These are phyloP conservation scores for Hypselothyrea guttata DNA, from an alignment of 2,888 invertebrate genomes.

Conservation along the genomic window DNA sequence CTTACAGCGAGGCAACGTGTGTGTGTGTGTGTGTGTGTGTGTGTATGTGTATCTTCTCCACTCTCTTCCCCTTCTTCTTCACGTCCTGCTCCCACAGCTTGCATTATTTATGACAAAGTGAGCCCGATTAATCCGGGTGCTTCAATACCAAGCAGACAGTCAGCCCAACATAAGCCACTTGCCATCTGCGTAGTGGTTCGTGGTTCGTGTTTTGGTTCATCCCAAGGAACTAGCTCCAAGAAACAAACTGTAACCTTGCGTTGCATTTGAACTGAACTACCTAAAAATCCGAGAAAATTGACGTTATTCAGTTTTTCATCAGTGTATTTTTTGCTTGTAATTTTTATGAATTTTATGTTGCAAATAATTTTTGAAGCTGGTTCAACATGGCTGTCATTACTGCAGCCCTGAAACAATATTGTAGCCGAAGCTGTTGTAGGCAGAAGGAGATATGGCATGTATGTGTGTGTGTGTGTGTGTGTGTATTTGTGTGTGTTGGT, in stretches of 20 bases:
- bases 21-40: slow-evolving; percentile 2
- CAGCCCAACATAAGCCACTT: slow-evolving; percentile 12
- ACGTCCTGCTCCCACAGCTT: slow-evolving; percentile 32
- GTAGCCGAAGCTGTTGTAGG: slow-evolving; percentile 23
- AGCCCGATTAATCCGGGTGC: slow-evolving; percentile 69
- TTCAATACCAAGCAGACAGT: slow-evolving; percentile 30
- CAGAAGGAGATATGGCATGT: too few relatives aligned
- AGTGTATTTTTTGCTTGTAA: too few relatives aligned
- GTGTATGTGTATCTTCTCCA: slow-evolving; percentile 1
- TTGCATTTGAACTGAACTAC: too few relatives aligned
- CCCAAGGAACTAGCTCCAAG: slow-evolving; percentile 26
- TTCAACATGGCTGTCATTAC: slow-evolving; percentile 18
- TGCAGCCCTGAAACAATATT: slow-evolving; percentile 31
- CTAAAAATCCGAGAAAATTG: too few relatives aligned
- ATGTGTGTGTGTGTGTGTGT: slow-evolving; percentile 1
- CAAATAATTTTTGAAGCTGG: slow-evolving; percentile 13
- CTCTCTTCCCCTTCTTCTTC: too few relatives aligned
- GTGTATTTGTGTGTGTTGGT: slow-evolving; percentile 20
- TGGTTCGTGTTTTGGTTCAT: slow-evolving; percentile 7
- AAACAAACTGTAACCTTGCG: too few relatives aligned
- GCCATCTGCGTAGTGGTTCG: slow-evolving; percentile 14
- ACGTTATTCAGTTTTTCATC: not conserved
- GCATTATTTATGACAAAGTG: slow-evolving; percentile 75
- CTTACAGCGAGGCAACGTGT: slow-evolving; percentile 18
- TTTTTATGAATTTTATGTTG: not conserved